Percentiles rank a stretch among this genome's conserved stretches.
Conservation (phyloP, 1,140 invertebrate species). For the Drosophila persimilis region DNA sequence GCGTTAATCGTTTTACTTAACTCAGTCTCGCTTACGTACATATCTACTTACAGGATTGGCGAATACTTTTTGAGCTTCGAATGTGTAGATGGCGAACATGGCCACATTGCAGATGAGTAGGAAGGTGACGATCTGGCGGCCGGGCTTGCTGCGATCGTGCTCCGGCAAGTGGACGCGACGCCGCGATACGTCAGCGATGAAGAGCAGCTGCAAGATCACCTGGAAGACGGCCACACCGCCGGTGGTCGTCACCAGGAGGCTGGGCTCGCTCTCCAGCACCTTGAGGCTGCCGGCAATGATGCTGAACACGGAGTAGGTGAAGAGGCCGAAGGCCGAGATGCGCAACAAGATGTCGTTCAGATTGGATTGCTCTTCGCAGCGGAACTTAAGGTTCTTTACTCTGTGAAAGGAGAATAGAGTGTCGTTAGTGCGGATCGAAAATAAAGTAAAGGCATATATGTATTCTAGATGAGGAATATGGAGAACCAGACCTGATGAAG, state of each 20-base stretch:
- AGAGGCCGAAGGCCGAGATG: slow-evolving; percentile 95
- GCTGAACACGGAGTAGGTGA: slow-evolving; percentile 96
- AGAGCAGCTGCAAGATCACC: slow-evolving; percentile 95
- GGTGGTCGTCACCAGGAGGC: slow-evolving; percentile 94
- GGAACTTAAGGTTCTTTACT: slow-evolving; percentile 94
- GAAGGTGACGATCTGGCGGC: slow-evolving; percentile 97
- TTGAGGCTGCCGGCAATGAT: slow-evolving; percentile 94
- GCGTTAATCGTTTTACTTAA: slow-evolving; percentile 79
- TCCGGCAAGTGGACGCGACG: slow-evolving; percentile 94
- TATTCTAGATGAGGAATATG: background rate
- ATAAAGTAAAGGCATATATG: background rate
- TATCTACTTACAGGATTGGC: slow-evolving; percentile 91
- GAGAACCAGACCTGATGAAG: slow-evolving; percentile 88
- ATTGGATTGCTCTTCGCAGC: slow-evolving; percentile 93
- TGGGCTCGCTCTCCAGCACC: slow-evolving; percentile 92
- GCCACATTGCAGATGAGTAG: slow-evolving; percentile 96
- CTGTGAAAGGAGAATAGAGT: slow-evolving; percentile 84
- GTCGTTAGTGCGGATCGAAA: background rate
- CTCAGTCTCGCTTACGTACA: slow-evolving; percentile 83
- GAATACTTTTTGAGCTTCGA: slow-evolving; percentile 96
- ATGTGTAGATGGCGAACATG: slow-evolving; percentile 98
- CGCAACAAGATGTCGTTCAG: slow-evolving; percentile 95
- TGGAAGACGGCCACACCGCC: slow-evolving; percentile 92
- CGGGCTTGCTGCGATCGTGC: slow-evolving; percentile 96
- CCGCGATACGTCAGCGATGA: slow-evolving; percentile 96